These are phyloP conservation scores for Cosmia trapezina DNA, from an alignment of 2,888 invertebrate genomes.

Conservation along the genomic window DNA sequence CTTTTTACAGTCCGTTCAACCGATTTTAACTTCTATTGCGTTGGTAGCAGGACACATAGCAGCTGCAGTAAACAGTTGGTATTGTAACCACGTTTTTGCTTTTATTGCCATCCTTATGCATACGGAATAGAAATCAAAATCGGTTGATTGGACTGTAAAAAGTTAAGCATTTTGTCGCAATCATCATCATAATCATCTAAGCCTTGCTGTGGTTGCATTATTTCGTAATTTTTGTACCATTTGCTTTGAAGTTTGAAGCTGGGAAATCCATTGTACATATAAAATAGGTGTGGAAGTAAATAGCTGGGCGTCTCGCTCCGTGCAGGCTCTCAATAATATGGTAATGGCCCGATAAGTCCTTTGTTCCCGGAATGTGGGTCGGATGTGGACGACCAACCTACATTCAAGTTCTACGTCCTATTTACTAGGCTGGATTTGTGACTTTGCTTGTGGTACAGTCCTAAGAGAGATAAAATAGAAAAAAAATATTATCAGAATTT, in stretches of 20 bases:
- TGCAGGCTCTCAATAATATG: slow-evolving; percentile 62
- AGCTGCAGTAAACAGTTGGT: too few relatives aligned
- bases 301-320: slow-evolving; percentile 44
- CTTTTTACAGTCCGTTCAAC: too few relatives aligned
- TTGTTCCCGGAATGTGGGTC: slow-evolving; percentile 59
- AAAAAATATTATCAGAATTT: too few relatives aligned
- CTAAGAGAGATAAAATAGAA: too few relatives aligned
- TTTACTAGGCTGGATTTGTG: slow-evolving; percentile 11
- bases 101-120: too few relatives aligned
- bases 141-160: too few relatives aligned
- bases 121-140: too few relatives aligned
- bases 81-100: too few relatives aligned
- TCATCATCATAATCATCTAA: not conserved
- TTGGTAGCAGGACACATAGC: too few relatives aligned
- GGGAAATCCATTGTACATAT: not conserved
- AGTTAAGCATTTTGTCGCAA: not conserved
- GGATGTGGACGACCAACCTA: slow-evolving; percentile 47
- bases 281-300: slow-evolving; percentile 42
- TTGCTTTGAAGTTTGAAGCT: not conserved
- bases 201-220: not conserved
- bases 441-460: slow-evolving; percentile 21
- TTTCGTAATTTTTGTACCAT: slow-evolving; percentile 4
- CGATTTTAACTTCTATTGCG: too few relatives aligned
- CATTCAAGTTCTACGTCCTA: slow-evolving; percentile 32
- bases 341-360: slow-evolving; percentile 60